Conservation (phyloP, 2,113 vertebrate species). For the Amphiprion ocellaris region DNA sequence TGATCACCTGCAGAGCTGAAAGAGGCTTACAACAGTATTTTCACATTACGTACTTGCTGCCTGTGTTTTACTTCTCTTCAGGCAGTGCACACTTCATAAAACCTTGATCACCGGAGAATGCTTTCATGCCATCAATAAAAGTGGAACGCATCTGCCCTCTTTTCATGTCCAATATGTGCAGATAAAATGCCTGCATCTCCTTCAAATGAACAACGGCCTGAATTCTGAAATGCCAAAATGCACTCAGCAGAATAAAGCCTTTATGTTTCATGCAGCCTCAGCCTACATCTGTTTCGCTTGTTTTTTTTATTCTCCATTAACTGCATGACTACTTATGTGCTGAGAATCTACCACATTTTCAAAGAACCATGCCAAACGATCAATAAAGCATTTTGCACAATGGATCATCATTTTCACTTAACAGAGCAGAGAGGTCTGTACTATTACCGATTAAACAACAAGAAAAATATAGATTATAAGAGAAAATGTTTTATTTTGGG, state of each 20-base stretch:
- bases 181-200: background rate
- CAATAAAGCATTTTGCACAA: background rate
- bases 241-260: background rate
- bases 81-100: conserved; percentile 1
- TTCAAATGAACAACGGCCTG: background rate
- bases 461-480: background rate
- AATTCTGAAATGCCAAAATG: conserved; percentile 14
- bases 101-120: background rate
- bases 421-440: background rate
- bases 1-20: background rate
- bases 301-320: background rate
- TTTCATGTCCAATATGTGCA: conserved; percentile 4
- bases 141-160: background rate
- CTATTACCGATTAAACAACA: background rate
- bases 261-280: background rate
- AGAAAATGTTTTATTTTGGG: background rate
- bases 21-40: conserved; percentile 9
- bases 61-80: conserved; percentile 1
- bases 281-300: background rate
- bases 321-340: background rate
- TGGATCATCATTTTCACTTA: background rate
- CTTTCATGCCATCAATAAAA: conserved; percentile 7
- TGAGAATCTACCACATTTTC: background rate
- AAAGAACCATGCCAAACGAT: background rate
- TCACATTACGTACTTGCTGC: background rate